Conservation (phyloP, 1,140 invertebrate genomes). For the Bilobella aurantiaca region DNA sequence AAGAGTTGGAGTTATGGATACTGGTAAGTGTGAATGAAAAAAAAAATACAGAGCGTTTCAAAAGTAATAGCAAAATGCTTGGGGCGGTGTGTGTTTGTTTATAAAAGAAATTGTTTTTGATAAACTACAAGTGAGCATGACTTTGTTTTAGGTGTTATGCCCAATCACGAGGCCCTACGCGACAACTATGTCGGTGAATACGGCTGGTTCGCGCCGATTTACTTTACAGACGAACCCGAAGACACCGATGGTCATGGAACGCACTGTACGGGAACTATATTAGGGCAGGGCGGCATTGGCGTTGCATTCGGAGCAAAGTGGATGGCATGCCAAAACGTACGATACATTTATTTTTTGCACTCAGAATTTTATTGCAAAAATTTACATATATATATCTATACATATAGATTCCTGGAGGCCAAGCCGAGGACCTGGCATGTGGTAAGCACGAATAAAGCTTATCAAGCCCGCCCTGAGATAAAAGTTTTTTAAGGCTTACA, state of each 20-base stretch:
- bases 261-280: conserved; percentile 5
- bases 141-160: background rate
- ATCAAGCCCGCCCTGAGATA: too few relatives aligned
- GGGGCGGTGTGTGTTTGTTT: too few relatives aligned
- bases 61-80: too few relatives aligned
- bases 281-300: conserved; percentile 1
- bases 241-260: conserved; percentile 10
- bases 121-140: background rate
- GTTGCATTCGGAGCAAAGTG: conserved; percentile 7
- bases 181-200: conserved; percentile 1
- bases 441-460: too few relatives aligned
- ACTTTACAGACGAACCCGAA: background rate
- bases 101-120: background rate
- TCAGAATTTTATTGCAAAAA: too few relatives aligned
- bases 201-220: conserved; percentile 10
- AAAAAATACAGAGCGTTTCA: background rate
- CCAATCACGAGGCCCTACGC: background rate
- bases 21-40: background rate
- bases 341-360: too few relatives aligned
- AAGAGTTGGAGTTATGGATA: background rate
- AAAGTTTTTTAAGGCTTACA: too few relatives aligned
- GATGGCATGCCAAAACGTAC: background rate
- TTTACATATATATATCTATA: too few relatives aligned
- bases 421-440: background rate
- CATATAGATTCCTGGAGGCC: background rate